Evolutionary conservation across 2,797 vertebrate genomes (phyloP), one percentile per base, ranked within the genome.

Genomic region (Sorex maritimensis): DNA sequence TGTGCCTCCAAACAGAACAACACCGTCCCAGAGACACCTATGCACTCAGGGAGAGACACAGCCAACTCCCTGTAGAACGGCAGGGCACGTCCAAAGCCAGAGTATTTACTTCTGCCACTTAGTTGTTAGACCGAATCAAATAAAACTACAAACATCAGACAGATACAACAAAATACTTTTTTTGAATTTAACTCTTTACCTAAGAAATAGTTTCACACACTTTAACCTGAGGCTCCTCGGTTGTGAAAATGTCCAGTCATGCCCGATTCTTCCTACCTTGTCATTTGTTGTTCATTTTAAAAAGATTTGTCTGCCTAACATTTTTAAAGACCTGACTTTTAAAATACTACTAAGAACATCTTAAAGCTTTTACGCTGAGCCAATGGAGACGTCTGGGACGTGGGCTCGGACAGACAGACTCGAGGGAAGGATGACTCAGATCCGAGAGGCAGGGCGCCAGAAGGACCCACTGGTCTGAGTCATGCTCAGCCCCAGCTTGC

Each of bases 61-160:
- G 17, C 52, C 13, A 4, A 55, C 17, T 17, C 15, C 52, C 52
- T 55, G 15, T 49, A 28, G n/a, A 41, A 86, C 30, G 49, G 24
- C 6, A 81, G 12, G 84, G 10, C 71, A 74, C 1, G 12, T 6
- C 75, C 52, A 78, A 85, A 89, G 28, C 8, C 49, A 93, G 58
- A 71, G 78, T 84, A 28, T 79, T 91, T 67, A 68, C 55, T 75
- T 91, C 82, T 95, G 30, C 30, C n/a, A 67, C 61, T 84, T 90
- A 68, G 55, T 92, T 1, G 19, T 58, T 38, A 71, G 81, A 46
- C 1, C 85, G 30, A 88, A 87, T 72, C n/a, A 89, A 86, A 80
- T 58, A 7, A 86, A 96, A 85, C 46, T 84, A 74, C 13, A 88
- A 28, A 69, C 69, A 73, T 34, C 11, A 52, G 3, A n/a, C 6